A percentile compares a stretch with the other conserved stretches of the same genome.
phyloP scores from a whole-genome alignment of 2,113 vertebrate species.

The Cololabis saira region DNA sequence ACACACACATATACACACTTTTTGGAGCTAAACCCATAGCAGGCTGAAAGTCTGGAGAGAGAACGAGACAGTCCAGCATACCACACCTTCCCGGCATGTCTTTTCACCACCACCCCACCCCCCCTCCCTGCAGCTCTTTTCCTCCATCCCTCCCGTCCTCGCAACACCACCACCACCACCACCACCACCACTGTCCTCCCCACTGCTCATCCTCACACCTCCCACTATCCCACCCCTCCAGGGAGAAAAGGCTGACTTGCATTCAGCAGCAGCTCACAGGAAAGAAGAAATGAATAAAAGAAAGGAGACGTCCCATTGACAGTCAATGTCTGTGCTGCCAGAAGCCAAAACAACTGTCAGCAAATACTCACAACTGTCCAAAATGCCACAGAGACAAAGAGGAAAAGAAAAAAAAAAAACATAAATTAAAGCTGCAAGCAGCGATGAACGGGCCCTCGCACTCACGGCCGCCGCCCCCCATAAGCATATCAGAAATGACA shows the following conservation, averaged over 20 bases:
- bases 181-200: constrained; percentile 46
- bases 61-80: constrained; percentile 50
- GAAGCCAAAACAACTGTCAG: constrained; percentile 80
- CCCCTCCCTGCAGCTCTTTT: constrained; percentile 46
- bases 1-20: constrained; percentile 7
- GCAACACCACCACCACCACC: constrained; percentile 17
- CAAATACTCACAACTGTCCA: constrained; percentile 77
- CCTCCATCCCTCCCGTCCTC: constrained; percentile 38
- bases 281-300: constrained; percentile 82
- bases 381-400: constrained; percentile 65
- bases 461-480: too few relatives aligned
- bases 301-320: constrained; percentile 82
- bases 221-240: constrained; percentile 57
- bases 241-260: constrained; percentile 79
- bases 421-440: constrained; percentile 16
- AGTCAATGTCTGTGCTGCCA: constrained; percentile 78
- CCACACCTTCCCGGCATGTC: constrained; percentile 64
- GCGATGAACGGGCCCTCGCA: too few relatives aligned
- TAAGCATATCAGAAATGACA: too few relatives aligned
- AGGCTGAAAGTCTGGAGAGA: constrained; percentile 16
- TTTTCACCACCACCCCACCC: constrained; percentile 35
- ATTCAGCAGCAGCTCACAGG: constrained; percentile 78
- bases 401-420: constrained; percentile 23
- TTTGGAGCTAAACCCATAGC: constrained; percentile 51
- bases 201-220: constrained; percentile 14